Conservation (phyloP, 2,113 vertebrate genomes). For the Poeciliopsis turrubarensis region DNA sequence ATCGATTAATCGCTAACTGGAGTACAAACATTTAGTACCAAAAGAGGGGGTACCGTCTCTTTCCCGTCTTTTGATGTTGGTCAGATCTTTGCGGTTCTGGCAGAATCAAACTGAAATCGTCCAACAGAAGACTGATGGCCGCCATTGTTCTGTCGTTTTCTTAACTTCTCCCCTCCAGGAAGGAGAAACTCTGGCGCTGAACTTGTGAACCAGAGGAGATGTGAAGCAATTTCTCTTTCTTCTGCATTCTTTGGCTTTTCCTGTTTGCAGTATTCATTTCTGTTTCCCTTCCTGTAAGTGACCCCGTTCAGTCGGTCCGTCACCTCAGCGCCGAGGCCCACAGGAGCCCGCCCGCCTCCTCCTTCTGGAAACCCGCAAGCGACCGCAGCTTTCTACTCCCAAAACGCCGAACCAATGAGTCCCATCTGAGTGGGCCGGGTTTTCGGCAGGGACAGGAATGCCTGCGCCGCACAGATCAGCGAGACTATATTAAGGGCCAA, state of each 20-base stretch:
- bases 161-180: slow-evolving; percentile 44
- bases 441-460: slow-evolving; percentile 64
- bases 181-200: slow-evolving; percentile 56
- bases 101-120: slow-evolving; percentile 27
- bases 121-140: slow-evolving; percentile 30
- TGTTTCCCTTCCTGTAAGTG: slow-evolving; percentile 59
- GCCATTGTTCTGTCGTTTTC: slow-evolving; percentile 38
- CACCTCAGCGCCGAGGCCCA: slow-evolving; percentile 29
- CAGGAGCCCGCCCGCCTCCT: slow-evolving; percentile 10
- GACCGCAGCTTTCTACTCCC: slow-evolving; percentile 78
- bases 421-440: slow-evolving; percentile 67
- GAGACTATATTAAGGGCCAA: slow-evolving; percentile 81
- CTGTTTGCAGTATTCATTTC: slow-evolving; percentile 72
- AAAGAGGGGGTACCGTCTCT: not conserved
- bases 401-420: slow-evolving; percentile 70
- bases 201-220: slow-evolving; percentile 65
- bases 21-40: not conserved
- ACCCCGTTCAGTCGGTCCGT: slow-evolving; percentile 43
- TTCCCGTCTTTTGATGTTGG: not conserved
- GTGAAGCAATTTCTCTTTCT: slow-evolving; percentile 8
- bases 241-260: slow-evolving; percentile 67
- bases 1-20: no score
- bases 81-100: slow-evolving; percentile 29
- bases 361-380: slow-evolving; percentile 37
- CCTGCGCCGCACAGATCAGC: slow-evolving; percentile 59